Base-by-base conservation (phyloP, 2,888 invertebrate species). In the Choristoneura rosaceana region DNA sequence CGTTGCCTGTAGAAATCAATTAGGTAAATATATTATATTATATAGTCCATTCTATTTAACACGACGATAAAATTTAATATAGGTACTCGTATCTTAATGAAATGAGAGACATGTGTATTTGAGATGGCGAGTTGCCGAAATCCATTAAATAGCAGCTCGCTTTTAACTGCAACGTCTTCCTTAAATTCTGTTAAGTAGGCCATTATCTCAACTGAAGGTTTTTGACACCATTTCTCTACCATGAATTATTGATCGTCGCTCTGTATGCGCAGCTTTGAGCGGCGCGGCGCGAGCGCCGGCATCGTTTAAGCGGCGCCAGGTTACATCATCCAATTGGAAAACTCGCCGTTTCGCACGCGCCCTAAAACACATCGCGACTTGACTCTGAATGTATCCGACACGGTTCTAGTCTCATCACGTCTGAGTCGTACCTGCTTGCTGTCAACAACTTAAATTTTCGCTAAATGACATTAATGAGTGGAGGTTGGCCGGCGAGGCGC, bases 281-380 rank as follows among this genome's bases (percentile, higher is more conserved):
- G 67, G 61, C 45, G 47, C 52, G 55, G 52, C 65, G 55, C 52
- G 15, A 14, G 65, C 65, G 68, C 76, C 78, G 77, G 71, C 80
- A 83, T 83, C 90, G 90, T 83, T 89, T 80, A 77, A 71, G 78
- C 82, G 92, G 92, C 93, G 93, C 91, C 92, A 82, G 80, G 84
- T 93, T 91, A 90, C 92, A 90, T 93, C 90, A 93, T 81, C 77
- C 82, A 81, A 88, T 90, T 89, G 90, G 90, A 92, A 92, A 93
- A 88, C 88, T 90, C 83, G 86, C 80, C 84, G 87, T 85, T 87
- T 85, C 82, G 77, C 78, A 79, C 81, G 83, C 83, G 84, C 85
- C 86, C 84, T 86, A 90, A 88, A 82, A 85, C 82, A 76, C 80
- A 80, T 79, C 84, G 86, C 85, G 88, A 85, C 82, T 81, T 79